Conservation (phyloP, 2,888 invertebrate species). For the Villa cingulata region DNA sequence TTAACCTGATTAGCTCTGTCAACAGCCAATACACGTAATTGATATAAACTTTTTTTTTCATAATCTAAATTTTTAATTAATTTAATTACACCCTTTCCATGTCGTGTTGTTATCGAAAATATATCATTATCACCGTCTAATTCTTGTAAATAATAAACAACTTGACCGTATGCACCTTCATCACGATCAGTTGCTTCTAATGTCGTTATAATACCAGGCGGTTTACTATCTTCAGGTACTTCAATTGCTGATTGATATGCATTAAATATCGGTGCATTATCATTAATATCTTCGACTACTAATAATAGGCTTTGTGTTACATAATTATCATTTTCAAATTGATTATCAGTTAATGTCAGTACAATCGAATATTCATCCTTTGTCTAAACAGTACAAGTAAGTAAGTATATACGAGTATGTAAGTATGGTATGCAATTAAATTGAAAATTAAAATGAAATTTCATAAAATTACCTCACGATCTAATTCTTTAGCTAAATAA, state of each 20-base stretch:
- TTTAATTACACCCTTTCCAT: slow-evolving; percentile 72
- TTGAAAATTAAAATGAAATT: slow-evolving; percentile 2
- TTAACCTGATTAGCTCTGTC: slow-evolving; percentile 60
- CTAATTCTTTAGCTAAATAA: slow-evolving; percentile 75
- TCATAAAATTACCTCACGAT: slow-evolving; percentile 60
- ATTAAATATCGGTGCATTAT: slow-evolving; percentile 78
- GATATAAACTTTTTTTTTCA: slow-evolving; percentile 74
- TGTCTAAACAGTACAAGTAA: slow-evolving; percentile 43
- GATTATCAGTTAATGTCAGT: slow-evolving; percentile 76
- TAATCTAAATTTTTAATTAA: slow-evolving; percentile 68
- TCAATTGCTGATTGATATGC: slow-evolving; percentile 71
- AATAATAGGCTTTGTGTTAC: slow-evolving; percentile 80
- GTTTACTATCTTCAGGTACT: slow-evolving; percentile 65
- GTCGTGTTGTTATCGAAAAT: slow-evolving; percentile 68
- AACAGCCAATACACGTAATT: slow-evolving; percentile 65
- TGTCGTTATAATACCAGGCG: slow-evolving; percentile 59
- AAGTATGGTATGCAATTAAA: not conserved
- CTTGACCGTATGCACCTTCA: slow-evolving; percentile 85
- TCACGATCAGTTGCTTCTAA: slow-evolving; percentile 81
- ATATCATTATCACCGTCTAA: slow-evolving; percentile 60
- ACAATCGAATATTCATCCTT: slow-evolving; percentile 82
- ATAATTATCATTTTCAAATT: slow-evolving; percentile 72
- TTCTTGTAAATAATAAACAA: slow-evolving; percentile 74
- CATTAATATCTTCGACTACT: slow-evolving; percentile 83
- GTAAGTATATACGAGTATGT: no score